Base-by-base conservation (phyloP, 2,797 vertebrate species). In the Oceanodroma leucorhoa region DNA sequence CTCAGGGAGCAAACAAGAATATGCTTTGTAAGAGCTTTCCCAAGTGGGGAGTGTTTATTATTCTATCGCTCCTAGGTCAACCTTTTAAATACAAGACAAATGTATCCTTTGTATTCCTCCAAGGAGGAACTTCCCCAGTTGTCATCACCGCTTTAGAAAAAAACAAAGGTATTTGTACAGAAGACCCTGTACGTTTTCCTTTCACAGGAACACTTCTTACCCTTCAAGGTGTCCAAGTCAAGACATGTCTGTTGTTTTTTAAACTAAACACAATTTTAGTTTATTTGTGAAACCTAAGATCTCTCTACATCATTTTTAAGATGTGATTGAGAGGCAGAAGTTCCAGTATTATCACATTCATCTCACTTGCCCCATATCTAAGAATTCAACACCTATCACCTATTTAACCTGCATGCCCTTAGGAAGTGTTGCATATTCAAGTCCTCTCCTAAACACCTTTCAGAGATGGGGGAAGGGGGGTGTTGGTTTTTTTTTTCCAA, bases 391-490 rank as follows among this genome's bases (percentile, higher is more conserved):
- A 22, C 10, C 14, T 43, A 58, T n/a, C 24, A 34, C 26, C 32
- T 78, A 45, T 53, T 71, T 71, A 76, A 61, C 34, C 58, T 60
- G 34, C 27, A 48, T 8, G 3, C 14, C 8, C 64, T 58, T 73
- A 45, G 2, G 5, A 72, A 54, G n/a, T 3, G 4, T 3, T 71
- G 29, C n/a, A 53, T 34, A 57, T 32, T 75, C 9, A 50, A 36
- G 20, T 26, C 15, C 53, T 88, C 38, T 75, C 57, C 58, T 69
- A 57, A 83, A 83, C 10, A 46, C 40, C 41, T 60, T 80, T 40
- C 2, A 1, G 17, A n/a, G 18, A 53, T 2, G 5, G 32, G 26
- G 20, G 23, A 7, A 6, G 6, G 0, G 1, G 1, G 10, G 12
- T 10, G 21, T 3, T 34, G 30, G 2, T 0, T 1, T 46, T 55